Base-by-base conservation (phyloP, 1,140 invertebrate genomes). In the Listronotus oregonensis region DNA sequence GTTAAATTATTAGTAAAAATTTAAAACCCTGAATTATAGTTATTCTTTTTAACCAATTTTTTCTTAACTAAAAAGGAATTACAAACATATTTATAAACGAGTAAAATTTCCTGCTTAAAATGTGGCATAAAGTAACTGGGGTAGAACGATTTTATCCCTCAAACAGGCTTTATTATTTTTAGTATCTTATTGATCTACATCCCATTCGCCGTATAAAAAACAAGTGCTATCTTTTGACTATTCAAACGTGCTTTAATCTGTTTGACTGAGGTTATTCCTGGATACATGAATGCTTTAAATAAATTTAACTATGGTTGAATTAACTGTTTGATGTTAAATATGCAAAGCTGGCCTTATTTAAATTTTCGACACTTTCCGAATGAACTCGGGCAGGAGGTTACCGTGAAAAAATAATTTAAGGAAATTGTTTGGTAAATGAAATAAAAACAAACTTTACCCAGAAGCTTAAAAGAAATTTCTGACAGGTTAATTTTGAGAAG, bases 301-400 rank as follows among this genome's bases (percentile, higher is more conserved):
- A 51, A 52, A 62, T 62, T 27, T 52, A 10, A 9, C 40, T 43
- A 62, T 52, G 49, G 59, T 52, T 62, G 47, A 62, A 62, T 62
- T 52, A 62, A 43, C 59, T 42, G 59, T 62, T 62, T 62, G 57
- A 60, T 49, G 57, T 60, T 60, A 49, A 34, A 37, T 32, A 15
- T 34, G 55, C 15, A 34, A 43, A 57, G 39, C 9, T 44, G 55
- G 42, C 55, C 55, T 46, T 44, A 60, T 49, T 60, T 15, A 15
- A 54, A 52, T n/a, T 39, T 54, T 54, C 34, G 37, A 39, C 32
- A 40, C 12, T 39, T 39, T 54, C 15, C 15, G 3, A 37, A 37
- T 37, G 34, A 37, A 37, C 34, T 37, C 34, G 11, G 34, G 5
- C 1, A 27, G 21, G 21, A 27, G 21, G 21, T 27, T 27, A 27